Conservation (phyloP, 2,888 invertebrate species). For the Caenorhabditis auriculariae region DNA sequence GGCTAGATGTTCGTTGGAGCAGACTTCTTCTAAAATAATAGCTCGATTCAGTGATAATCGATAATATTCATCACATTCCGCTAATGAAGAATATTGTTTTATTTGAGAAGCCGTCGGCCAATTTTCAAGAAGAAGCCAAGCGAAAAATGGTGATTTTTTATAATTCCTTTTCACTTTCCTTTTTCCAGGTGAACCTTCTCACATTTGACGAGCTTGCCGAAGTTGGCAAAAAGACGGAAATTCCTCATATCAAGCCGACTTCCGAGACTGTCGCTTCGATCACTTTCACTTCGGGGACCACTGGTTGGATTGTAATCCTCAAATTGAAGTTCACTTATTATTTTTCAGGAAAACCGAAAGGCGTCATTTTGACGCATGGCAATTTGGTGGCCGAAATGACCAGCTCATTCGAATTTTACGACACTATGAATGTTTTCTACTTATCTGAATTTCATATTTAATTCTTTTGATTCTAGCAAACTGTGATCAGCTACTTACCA, state of each 20-base stretch:
- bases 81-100: slow-evolving; percentile 18
- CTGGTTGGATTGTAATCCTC: no score
- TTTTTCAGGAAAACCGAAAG: slow-evolving; percentile 27
- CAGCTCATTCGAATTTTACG: no score
- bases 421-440: no score
- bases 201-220: slow-evolving; percentile 12
- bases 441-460: no score
- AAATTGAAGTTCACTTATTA: no score
- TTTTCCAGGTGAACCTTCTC: slow-evolving; percentile 13
- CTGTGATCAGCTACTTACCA: no score
- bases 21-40: neutral
- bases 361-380: slow-evolving; percentile 21
- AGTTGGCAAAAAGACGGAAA: slow-evolving; percentile 14
- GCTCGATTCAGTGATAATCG: slow-evolving; percentile 12
- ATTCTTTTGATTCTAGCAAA: no score
- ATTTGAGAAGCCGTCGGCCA: slow-evolving; percentile 6
- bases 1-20: slow-evolving; percentile 8
- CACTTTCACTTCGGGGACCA: slow-evolving; percentile 30
- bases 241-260: slow-evolving; percentile 18
- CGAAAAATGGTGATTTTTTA: no score
- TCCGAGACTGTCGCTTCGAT: slow-evolving; percentile 23
- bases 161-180: no score
- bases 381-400: no score
- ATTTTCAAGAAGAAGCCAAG: slow-evolving; percentile 10
- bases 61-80: slow-evolving; percentile 10